These are phyloP conservation scores for Lasioglossum morio DNA, from an alignment of 2,888 invertebrate species.

Conservation along the genomic window DNA sequence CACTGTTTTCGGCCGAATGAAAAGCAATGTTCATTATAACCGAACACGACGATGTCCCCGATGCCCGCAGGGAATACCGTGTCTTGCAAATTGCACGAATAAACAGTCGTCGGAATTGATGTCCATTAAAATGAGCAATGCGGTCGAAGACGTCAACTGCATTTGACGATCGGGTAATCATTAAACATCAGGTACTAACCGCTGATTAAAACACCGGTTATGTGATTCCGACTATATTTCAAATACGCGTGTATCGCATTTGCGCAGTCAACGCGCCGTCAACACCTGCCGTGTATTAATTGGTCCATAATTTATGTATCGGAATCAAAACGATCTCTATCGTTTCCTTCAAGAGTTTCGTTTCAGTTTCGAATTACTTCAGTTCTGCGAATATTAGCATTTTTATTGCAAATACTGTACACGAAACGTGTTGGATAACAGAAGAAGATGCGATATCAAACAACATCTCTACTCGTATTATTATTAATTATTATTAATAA, in stretches of 20 bases:
- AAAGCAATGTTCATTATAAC: conserved; percentile 45
- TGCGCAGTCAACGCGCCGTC: background rate
- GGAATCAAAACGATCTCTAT: background rate
- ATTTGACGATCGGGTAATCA: conserved; percentile 36
- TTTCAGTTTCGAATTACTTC: background rate
- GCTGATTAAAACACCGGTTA: conserved; percentile 40
- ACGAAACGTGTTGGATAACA: too few species aligned
- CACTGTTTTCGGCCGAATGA: conserved; percentile 44
- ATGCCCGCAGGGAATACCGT: conserved; percentile 38
- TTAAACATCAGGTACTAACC: conserved; percentile 23
- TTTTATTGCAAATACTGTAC: background rate
- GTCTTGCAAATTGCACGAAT: conserved; percentile 57
- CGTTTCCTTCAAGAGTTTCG: background rate
- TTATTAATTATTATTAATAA: too few species aligned
- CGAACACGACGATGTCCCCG: conserved; percentile 37
- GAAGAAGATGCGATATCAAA: too few species aligned
- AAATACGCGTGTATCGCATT: background rate
- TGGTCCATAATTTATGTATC: background rate
- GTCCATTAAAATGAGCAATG: conserved; percentile 51
- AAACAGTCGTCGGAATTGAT: conserved; percentile 50
- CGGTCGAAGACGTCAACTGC: conserved; percentile 41
- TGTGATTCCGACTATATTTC: background rate
- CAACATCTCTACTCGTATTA: too few species aligned
- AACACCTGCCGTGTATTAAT: background rate
- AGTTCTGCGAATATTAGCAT: background rate